Conservation (phyloP, 2,888 invertebrate genomes). For the Heteromyza rotundicornis region DNA sequence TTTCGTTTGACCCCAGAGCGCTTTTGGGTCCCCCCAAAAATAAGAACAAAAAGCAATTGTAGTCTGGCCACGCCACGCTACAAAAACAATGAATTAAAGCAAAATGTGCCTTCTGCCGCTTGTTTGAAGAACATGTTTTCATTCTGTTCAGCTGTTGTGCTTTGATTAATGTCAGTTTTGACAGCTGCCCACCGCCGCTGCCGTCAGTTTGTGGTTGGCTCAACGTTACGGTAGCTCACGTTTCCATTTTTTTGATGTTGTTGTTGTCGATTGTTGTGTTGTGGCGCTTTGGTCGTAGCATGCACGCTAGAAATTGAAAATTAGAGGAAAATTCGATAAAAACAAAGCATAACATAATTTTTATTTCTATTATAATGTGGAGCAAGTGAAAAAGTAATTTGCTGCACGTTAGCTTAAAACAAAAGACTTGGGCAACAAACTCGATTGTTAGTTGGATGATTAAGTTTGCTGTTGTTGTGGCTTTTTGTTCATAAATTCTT, state of each 20-base stretch:
- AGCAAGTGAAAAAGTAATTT: too few species aligned
- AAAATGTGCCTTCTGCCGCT: too few species aligned
- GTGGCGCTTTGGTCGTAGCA: background rate
- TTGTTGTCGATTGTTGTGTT: background rate
- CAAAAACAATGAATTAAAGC: background rate
- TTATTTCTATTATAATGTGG: too few species aligned
- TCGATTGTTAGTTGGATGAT: too few species aligned
- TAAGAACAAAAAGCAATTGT: background rate
- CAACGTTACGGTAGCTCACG: background rate
- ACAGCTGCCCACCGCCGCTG: constrained; percentile 41
- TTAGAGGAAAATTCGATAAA: background rate
- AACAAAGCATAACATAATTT: too few species aligned
- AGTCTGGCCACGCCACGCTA: background rate
- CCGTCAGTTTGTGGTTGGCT: background rate
- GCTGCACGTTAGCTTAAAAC: too few species aligned
- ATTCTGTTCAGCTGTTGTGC: constrained; percentile 29
- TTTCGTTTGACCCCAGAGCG: background rate
- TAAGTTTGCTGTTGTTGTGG: too few species aligned
- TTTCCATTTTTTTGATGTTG: too few species aligned
- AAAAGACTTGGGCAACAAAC: too few species aligned
- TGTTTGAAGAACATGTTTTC: too few species aligned
- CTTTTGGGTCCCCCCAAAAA: background rate
- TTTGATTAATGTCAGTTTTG: constrained; percentile 50
- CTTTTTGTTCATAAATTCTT: too few species aligned
- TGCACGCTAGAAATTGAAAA: background rate